Conservation (phyloP, 1,140 invertebrate genomes). For the Zaprionus lachaisei region DNA sequence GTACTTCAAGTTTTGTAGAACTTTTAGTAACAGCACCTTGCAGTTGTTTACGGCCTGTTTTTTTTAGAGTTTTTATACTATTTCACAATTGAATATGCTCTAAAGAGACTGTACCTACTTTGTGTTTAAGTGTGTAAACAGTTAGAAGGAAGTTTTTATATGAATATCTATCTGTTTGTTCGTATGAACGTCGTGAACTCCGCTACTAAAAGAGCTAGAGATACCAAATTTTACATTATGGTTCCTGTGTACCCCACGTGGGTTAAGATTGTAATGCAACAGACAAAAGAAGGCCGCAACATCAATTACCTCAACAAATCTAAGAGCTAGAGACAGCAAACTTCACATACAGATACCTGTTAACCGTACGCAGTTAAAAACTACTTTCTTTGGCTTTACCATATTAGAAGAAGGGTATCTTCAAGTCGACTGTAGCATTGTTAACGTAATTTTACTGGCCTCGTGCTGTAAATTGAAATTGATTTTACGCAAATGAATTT, state of each 20-base stretch:
- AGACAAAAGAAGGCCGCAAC: too few species aligned
- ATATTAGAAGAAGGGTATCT: neutral
- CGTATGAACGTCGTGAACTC: neutral
- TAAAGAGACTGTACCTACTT: too few species aligned
- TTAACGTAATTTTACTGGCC: neutral
- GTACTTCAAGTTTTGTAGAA: neutral
- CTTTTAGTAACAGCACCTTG: neutral
- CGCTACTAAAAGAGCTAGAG: neutral
- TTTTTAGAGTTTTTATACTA: too few species aligned
- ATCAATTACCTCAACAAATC: rapidly evolving
- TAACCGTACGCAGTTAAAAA: too few species aligned
- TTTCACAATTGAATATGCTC: too few species aligned
- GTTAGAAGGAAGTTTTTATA: too few species aligned
- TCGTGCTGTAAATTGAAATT: constrained; percentile 66
- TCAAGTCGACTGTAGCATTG: neutral
- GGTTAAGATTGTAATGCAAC: too few species aligned
- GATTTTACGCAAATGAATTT: constrained; percentile 76
- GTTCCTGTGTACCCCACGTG: neutral
- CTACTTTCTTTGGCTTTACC: too few species aligned
- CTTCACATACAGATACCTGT: too few species aligned
- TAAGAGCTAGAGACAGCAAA: too few species aligned
- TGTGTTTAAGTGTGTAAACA: too few species aligned
- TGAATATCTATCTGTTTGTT: neutral
- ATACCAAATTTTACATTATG: rapidly evolving
- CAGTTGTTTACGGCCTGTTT: too few species aligned